phyloP scores from a whole-genome alignment of 2,113 vertebrate genomes.

The Otocyon megalotis region DNA sequence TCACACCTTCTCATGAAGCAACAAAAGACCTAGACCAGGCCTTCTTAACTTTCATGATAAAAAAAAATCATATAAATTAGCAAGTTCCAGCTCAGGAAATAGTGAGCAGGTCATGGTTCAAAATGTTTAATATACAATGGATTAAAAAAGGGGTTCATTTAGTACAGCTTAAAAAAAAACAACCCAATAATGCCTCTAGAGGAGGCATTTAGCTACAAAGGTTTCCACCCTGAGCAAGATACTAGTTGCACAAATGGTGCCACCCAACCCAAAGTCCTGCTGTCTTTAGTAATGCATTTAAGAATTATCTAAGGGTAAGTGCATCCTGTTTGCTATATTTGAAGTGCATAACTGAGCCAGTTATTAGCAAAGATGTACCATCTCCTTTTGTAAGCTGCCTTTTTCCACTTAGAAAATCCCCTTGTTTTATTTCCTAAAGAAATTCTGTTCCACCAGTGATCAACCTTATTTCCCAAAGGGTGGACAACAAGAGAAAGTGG shows the following conservation, averaged over 20 bases:
- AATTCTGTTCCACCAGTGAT: conserved; percentile 52
- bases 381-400: conserved; percentile 68
- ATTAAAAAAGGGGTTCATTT: conserved; percentile 88
- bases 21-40: conserved; percentile 91
- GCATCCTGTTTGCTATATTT: conserved; percentile 80
- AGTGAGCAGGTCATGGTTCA: conserved; percentile 91
- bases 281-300: conserved; percentile 78
- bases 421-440: conserved; percentile 67
- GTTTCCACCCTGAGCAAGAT: conserved; percentile 88
- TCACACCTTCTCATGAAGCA: conserved; percentile 99
- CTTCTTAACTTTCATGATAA: conserved; percentile 96
- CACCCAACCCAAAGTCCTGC: conserved; percentile 71
- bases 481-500: conserved; percentile 57
- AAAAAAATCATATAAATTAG: conserved; percentile 92
- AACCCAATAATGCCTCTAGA: conserved; percentile 88
- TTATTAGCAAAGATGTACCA: conserved; percentile 64
- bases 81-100: conserved; percentile 90
- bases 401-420: conserved; percentile 23
- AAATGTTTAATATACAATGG: conserved; percentile 89
- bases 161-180: conserved; percentile 89
- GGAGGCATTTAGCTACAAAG: conserved; percentile 91
- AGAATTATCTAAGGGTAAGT: conserved; percentile 81
- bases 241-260: conserved; percentile 84
- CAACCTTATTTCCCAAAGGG: conserved; percentile 61
- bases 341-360: conserved; percentile 72